A percentile compares a stretch with the other conserved stretches of the same genome.
Evolutionary conservation across 2,113 vertebrate species (phyloP).

Genomic region (Scatophagus argus): DNA sequence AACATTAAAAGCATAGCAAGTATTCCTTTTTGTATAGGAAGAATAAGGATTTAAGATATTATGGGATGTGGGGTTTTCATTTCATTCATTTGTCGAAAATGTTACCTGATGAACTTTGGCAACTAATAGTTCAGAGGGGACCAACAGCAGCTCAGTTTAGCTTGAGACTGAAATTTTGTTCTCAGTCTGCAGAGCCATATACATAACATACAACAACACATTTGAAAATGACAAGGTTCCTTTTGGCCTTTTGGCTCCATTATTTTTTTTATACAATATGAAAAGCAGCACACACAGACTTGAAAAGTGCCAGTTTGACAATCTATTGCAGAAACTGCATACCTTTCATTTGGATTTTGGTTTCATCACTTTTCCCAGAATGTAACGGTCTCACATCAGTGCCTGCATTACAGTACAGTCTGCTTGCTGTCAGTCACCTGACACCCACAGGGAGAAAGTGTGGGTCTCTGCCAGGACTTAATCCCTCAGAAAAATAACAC

Average conservation of each 20-base stretch:
- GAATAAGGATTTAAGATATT: not conserved
- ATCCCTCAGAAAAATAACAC: slow-evolving; percentile 46
- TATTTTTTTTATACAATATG: slow-evolving; percentile 2
- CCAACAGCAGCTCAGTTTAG: not conserved
- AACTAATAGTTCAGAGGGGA: slow-evolving; percentile 1
- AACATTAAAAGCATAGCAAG: not conserved
- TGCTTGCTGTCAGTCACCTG: slow-evolving; percentile 57
- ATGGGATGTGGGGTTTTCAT: not conserved
- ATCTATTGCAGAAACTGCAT: slow-evolving; percentile 20
- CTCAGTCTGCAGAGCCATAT: slow-evolving; percentile 3
- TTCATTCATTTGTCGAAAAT: slow-evolving; percentile 11
- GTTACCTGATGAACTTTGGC: not conserved
- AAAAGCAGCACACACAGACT: slow-evolving; percentile 34
- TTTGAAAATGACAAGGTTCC: slow-evolving; percentile 2
- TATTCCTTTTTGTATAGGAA: not conserved
- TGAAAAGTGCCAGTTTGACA: slow-evolving; percentile 19
- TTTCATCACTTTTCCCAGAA: slow-evolving; percentile 32
- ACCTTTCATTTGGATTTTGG: slow-evolving; percentile 39
- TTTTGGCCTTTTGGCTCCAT: slow-evolving; percentile 14
- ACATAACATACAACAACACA: no score
- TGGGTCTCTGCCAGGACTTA: slow-evolving; percentile 11
- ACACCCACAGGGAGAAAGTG: slow-evolving; percentile 10
- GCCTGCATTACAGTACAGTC: slow-evolving; percentile 35
- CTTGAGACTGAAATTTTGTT: not conserved
- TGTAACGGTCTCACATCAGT: slow-evolving; percentile 53